These are phyloP conservation scores for Anableps anableps DNA, from an alignment of 2,797 vertebrate genomes.

Conservation along the genomic window DNA sequence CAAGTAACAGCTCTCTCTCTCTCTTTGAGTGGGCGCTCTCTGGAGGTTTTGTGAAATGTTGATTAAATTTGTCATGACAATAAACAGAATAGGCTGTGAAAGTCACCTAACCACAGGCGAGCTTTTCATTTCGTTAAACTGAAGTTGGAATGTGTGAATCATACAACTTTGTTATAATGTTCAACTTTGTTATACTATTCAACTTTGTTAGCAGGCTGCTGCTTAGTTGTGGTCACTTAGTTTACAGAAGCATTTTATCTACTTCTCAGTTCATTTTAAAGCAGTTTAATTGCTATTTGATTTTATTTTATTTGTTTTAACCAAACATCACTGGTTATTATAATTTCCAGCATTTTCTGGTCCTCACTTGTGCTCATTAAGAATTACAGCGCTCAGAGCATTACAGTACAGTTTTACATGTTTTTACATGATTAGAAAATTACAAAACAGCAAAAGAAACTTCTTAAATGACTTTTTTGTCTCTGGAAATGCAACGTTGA, in stretches of 20 bases:
- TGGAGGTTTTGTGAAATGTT: slow-evolving; percentile 17
- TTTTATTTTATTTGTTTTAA: neutral
- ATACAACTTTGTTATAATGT: neutral
- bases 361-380: neutral
- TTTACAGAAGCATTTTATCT: neutral
- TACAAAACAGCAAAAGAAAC: neutral
- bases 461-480: neutral
- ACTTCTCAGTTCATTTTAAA: neutral
- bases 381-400: neutral
- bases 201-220: neutral
- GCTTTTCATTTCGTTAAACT: slow-evolving; percentile 8
- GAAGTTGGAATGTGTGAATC: neutral
- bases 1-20: slow-evolving; percentile 16
- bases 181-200: neutral
- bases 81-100: slow-evolving; percentile 19
- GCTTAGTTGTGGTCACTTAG: neutral
- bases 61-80: slow-evolving; percentile 19
- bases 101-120: slow-evolving; percentile 5
- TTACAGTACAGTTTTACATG: neutral
- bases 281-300: neutral
- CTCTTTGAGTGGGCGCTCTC: slow-evolving; percentile 4
- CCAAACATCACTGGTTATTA: neutral
- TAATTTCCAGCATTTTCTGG: neutral
- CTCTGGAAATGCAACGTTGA: neutral
- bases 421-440: neutral